Conservation (phyloP, 1,140 invertebrate genomes). For the Lasioglossum baleicum region DNA sequence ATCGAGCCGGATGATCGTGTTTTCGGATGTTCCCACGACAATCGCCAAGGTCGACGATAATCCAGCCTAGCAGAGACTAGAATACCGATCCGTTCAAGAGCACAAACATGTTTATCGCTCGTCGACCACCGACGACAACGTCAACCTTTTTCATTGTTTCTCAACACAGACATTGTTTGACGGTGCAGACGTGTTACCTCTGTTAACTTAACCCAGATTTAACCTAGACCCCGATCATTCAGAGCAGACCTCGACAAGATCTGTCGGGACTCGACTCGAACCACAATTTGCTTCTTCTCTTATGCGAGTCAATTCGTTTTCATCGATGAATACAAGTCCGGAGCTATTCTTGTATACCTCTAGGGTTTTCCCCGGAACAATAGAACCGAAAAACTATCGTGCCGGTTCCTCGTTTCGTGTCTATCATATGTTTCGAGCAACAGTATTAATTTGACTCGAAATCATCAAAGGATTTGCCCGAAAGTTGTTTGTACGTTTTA, state of each 20-base stretch:
- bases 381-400: no score
- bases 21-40: not conserved
- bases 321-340: not conserved
- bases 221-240: not conserved
- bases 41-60: not conserved
- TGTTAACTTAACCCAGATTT: conserved; percentile 3
- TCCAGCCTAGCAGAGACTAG: conserved; percentile 8
- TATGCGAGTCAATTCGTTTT: no score
- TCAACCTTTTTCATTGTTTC: not conserved
- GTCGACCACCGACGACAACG: not conserved
- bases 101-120: conserved; percentile 22
- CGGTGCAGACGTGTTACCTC: not conserved
- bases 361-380: no score
- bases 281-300: no score
- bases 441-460: no score
- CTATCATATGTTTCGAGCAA: no score
- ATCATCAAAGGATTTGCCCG: no score
- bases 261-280: no score
- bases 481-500: no score
- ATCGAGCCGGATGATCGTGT: not conserved
- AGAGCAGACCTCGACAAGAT: no score
- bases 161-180: not conserved
- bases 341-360: no score
- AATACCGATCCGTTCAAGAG: not conserved
- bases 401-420: no score